phyloP scores from a whole-genome alignment of 1,140 invertebrate genomes.

The Drosophila trapezifrons region DNA sequence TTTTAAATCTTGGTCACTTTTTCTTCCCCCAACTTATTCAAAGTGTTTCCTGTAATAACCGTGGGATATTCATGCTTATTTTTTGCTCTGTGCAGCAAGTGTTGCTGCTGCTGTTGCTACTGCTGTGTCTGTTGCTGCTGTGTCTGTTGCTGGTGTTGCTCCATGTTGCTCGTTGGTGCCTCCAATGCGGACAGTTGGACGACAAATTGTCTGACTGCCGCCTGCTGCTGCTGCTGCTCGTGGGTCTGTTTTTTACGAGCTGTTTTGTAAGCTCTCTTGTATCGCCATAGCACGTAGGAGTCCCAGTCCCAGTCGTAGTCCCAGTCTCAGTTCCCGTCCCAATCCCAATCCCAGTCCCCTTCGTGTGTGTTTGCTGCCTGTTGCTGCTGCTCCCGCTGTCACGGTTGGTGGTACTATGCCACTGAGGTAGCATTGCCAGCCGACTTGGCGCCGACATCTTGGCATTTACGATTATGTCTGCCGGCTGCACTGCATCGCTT shows the following conservation, averaged over 20 bases:
- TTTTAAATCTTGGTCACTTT: background rate
- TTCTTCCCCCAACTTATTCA: background rate
- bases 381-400: slow-evolving; percentile 48
- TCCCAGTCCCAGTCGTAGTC: slow-evolving; percentile 12
- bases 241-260: slow-evolving; percentile 76
- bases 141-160: slow-evolving; percentile 26
- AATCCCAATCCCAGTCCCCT: slow-evolving; percentile 11
- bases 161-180: slow-evolving; percentile 28
- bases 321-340: background rate
- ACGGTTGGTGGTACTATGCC: slow-evolving; percentile 73
- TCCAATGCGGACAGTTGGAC: slow-evolving; percentile 68
- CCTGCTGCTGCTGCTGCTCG: slow-evolving; percentile 30
- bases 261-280: slow-evolving; percentile 73
- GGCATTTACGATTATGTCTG: slow-evolving; percentile 64
- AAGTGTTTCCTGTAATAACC: background rate
- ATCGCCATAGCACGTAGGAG: slow-evolving; percentile 74
- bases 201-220: slow-evolving; percentile 75
- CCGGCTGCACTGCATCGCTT: slow-evolving; percentile 20
- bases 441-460: slow-evolving; percentile 66
- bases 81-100: slow-evolving; percentile 29
- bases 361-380: slow-evolving; percentile 32
- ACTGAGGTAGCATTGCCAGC: slow-evolving; percentile 72
- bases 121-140: slow-evolving; percentile 44
- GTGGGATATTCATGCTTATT: too few species aligned
- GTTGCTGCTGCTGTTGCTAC: slow-evolving; percentile 34